Percentiles rank a stretch among this genome's conserved stretches.
Evolutionary conservation across 2,113 vertebrate species (phyloP).

Genomic region (Bubo bubo): DNA sequence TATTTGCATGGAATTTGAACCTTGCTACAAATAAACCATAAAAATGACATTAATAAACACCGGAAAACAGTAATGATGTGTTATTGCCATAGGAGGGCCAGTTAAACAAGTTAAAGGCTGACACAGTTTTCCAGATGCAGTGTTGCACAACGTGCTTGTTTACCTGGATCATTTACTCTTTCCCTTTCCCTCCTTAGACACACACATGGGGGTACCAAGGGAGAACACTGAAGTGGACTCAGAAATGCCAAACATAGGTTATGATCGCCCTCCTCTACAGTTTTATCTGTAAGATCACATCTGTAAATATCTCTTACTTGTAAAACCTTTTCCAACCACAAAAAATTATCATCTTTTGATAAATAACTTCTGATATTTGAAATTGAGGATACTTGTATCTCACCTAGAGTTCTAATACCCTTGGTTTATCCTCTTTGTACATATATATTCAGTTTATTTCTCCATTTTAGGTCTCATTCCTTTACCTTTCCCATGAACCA

Average conservation of each 20-base stretch:
- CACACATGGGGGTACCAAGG: background rate
- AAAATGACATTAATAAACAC: constrained; percentile 69
- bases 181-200: constrained; percentile 10
- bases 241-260: background rate
- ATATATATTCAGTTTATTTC: background rate
- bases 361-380: background rate
- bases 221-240: background rate
- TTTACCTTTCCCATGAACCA: background rate
- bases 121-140: constrained; percentile 61
- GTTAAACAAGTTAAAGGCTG: constrained; percentile 58
- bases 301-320: background rate
- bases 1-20: constrained; percentile 43
- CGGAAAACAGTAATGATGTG: constrained; percentile 65
- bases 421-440: background rate
- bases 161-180: constrained; percentile 36
- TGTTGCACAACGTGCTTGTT: constrained; percentile 58
- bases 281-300: background rate
- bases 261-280: fast-evolving
- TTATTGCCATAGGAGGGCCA: constrained; percentile 59
- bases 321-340: background rate
- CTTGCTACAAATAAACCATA: constrained; percentile 55
- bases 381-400: background rate
- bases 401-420: background rate
- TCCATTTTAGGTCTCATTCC: background rate
- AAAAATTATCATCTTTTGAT: background rate